A percentile compares a stretch with the other conserved stretches of the same genome.
Evolutionary conservation across 1,140 invertebrate species (phyloP).

Genomic region (Venustaconcha ellipsiformis): DNA sequence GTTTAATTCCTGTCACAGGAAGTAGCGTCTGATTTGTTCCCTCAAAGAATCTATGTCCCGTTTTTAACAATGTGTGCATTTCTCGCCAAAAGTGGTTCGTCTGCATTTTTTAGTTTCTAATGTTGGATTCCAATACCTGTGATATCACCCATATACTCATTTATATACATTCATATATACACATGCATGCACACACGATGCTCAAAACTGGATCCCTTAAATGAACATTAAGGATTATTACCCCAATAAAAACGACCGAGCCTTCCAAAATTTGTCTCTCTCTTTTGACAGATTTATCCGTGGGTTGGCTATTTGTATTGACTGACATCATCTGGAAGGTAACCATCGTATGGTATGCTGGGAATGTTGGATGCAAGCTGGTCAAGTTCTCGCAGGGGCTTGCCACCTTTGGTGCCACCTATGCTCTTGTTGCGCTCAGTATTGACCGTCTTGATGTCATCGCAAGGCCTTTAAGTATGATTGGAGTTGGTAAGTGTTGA

Average conservation of each 20-base stretch:
- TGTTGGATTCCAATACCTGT: too few relatives aligned
- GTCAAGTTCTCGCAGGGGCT: slow-evolving; percentile 53
- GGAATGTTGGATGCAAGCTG: slow-evolving; percentile 53
- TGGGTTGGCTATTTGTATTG: slow-evolving; percentile 52
- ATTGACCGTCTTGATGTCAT: slow-evolving; percentile 96
- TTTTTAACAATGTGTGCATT: too few relatives aligned
- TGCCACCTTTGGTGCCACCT: slow-evolving; percentile 90
- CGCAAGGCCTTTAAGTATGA: slow-evolving; percentile 82
- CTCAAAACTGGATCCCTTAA: not conserved
- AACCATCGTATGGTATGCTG: slow-evolving; percentile 56
- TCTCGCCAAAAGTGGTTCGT: too few relatives aligned
- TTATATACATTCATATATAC: too few relatives aligned
- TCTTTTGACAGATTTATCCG: slow-evolving; percentile 48
- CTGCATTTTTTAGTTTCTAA: too few relatives aligned
- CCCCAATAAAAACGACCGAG: not conserved
- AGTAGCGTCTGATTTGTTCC: too few relatives aligned
- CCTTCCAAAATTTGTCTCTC: not conserved
- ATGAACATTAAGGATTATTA: not conserved
- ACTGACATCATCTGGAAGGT: slow-evolving; percentile 60
- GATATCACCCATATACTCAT: too few relatives aligned
- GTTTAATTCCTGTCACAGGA: too few relatives aligned
- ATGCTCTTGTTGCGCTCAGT: slow-evolving; percentile 92
- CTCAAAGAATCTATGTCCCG: too few relatives aligned
- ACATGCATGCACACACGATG: not conserved
- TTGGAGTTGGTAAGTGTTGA: slow-evolving; percentile 41